Base-by-base conservation (phyloP, 2,888 invertebrate genomes). In the Tridacna gigas region DNA sequence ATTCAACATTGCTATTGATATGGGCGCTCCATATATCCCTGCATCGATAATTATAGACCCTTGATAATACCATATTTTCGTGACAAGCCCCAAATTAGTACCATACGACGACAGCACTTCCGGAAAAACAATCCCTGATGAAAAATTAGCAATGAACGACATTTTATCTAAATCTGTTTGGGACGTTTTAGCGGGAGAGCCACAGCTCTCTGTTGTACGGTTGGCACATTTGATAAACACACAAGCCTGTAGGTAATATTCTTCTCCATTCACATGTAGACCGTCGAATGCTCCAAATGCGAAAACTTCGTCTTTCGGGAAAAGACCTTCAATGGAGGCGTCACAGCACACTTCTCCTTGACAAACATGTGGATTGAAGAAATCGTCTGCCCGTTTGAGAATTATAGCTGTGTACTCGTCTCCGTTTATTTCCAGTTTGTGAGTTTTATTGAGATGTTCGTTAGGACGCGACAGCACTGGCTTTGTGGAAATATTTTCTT, bases 271-370 rank as follows among this genome's bases (percentile, higher is more conserved):
- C 3, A 48, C 25, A 77, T 86, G 86, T 28, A 79, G 71, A 20
- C 86, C 86, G 47, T 86, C 83, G 56, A 86, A 86, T 3, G 77
- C 86, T 20, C 83, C 86, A 22, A 86, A 69, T 15, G 86, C 86
- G 26, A 71, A 83, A 18, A 79, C 28, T 47, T 80, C 74, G 2
- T 37, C 74, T 26, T 77, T 48, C 4, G 37, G 22, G 74, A 81
- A 65, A 15, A 47, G 22, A 5, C 81, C 80, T 61, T 86, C 86
- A 45, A 74, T 83, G 5, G 7, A 37, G 0, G 79, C 79, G 15
- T 47, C 67, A 56, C 86, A 86, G 47, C 86, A 86, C 11, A 86
- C 63, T n/a, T 63, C 65, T 20, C 79, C 79, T 48, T 83, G 81
- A 73, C 86, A 86, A 9, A 82, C 82, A 4, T 67, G 69, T 12